Evolutionary conservation across 2,113 vertebrate species (phyloP).

Genomic region (Neolamprologus modestus): DNA sequence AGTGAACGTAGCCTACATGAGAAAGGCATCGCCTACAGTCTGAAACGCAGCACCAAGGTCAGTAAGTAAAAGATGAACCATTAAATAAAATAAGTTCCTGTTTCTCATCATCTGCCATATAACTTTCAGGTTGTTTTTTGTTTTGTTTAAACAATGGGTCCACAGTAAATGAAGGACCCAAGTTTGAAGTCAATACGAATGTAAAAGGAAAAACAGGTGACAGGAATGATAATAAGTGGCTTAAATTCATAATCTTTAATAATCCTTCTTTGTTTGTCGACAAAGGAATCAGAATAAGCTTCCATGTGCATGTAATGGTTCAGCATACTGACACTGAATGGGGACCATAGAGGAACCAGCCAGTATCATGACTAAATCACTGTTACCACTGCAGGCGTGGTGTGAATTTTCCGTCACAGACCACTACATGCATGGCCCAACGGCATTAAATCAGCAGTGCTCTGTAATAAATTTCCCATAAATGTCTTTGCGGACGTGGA

Average conservation of each 20-base stretch:
- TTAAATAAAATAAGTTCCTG: neutral
- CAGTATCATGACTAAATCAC: neutral
- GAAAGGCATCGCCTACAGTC: fast-evolving
- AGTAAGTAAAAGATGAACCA: neutral
- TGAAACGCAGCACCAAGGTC: neutral
- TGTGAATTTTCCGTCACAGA: neutral
- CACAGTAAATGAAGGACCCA: neutral
- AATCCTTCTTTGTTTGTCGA: neutral
- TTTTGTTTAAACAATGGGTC: neutral
- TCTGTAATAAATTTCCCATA: neutral
- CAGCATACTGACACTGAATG: neutral
- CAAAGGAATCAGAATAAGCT: neutral
- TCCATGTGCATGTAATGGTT: neutral
- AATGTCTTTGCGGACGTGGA: neutral
- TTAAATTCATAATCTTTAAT: neutral
- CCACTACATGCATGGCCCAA: neutral
- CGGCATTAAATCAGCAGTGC: neutral
- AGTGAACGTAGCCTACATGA: fast-evolving
- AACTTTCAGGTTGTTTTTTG: neutral
- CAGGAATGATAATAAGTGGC: neutral
- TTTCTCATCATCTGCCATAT: neutral
- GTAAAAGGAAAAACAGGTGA: neutral
- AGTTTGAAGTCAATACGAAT: fast-evolving
- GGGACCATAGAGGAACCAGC: fast-evolving
- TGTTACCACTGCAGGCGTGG: neutral